These are phyloP conservation scores for Chymomyza caudatula DNA, from an alignment of 2,888 invertebrate genomes.

Conservation along the genomic window DNA sequence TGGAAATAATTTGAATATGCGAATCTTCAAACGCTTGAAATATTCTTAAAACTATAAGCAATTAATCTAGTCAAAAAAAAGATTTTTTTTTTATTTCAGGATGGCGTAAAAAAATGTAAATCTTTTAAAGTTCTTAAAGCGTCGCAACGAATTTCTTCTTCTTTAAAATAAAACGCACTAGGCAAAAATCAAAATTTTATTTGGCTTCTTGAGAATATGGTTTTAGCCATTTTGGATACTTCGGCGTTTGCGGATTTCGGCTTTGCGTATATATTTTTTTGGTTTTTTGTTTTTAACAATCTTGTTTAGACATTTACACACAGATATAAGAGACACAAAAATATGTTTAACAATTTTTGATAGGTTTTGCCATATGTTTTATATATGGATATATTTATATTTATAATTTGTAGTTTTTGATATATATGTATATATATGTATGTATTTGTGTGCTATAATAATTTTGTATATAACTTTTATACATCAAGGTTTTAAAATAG, in stretches of 20 bases:
- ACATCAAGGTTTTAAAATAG: background rate
- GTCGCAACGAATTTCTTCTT: too few species aligned
- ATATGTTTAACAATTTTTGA: slow-evolving; percentile 7
- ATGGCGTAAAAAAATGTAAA: too few species aligned
- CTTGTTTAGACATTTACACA: slow-evolving; percentile 1
- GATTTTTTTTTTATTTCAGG: slow-evolving; percentile 25
- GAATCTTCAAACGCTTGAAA: too few species aligned
- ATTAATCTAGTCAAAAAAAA: too few species aligned
- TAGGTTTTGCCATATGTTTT: background rate
- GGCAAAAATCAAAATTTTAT: slow-evolving; percentile 57
- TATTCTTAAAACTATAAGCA: too few species aligned
- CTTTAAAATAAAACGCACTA: slow-evolving; percentile 55
- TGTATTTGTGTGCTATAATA: slow-evolving; percentile 2
- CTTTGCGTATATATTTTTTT: slow-evolving; percentile 7
- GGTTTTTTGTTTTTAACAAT: slow-evolving; percentile 5
- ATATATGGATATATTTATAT: slow-evolving; percentile 11
- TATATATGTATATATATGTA: slow-evolving; percentile 12
- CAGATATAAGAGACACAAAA: background rate
- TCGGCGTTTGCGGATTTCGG: background rate
- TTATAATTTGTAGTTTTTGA: background rate
- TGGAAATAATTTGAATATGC: too few species aligned
- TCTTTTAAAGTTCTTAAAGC: background rate
- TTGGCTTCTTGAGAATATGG: slow-evolving; percentile 20
- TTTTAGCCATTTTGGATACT: background rate
- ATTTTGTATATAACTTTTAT: background rate